phyloP scores from a whole-genome alignment of 1,140 invertebrate species.

The Listronotus oregonensis region DNA sequence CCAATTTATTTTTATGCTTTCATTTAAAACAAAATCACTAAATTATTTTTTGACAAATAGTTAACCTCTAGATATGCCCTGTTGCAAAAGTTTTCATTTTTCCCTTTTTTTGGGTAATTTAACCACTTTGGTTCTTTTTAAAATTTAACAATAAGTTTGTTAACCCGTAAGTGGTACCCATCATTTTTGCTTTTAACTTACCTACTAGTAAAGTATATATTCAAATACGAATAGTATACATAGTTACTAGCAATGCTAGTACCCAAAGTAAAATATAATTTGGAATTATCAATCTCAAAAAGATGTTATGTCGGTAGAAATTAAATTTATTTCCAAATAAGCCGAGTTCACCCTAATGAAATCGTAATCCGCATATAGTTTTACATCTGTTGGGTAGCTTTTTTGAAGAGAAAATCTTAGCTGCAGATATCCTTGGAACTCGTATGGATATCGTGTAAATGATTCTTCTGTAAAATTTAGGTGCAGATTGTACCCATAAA shows the following conservation, averaged over 20 bases:
- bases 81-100: too few relatives aligned
- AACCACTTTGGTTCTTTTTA: too few relatives aligned
- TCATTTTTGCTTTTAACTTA: too few relatives aligned
- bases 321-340: not conserved
- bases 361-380: not conserved
- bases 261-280: not conserved
- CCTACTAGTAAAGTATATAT: not conserved
- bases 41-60: too few relatives aligned
- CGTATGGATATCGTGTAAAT: not conserved
- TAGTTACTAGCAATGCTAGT: not conserved
- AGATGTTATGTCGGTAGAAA: not conserved
- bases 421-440: not conserved
- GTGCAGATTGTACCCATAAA: too few relatives aligned
- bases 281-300: slow-evolving; percentile 1
- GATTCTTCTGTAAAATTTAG: not conserved
- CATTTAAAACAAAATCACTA: too few relatives aligned
- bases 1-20: too few relatives aligned
- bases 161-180: too few relatives aligned
- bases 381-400: not conserved
- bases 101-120: too few relatives aligned
- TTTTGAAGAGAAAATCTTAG: not conserved
- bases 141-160: too few relatives aligned
- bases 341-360: not conserved
- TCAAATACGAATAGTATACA: not conserved
- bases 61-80: too few relatives aligned